phyloP scores from a whole-genome alignment of 2,113 vertebrate genomes.

The Rana temporaria region DNA sequence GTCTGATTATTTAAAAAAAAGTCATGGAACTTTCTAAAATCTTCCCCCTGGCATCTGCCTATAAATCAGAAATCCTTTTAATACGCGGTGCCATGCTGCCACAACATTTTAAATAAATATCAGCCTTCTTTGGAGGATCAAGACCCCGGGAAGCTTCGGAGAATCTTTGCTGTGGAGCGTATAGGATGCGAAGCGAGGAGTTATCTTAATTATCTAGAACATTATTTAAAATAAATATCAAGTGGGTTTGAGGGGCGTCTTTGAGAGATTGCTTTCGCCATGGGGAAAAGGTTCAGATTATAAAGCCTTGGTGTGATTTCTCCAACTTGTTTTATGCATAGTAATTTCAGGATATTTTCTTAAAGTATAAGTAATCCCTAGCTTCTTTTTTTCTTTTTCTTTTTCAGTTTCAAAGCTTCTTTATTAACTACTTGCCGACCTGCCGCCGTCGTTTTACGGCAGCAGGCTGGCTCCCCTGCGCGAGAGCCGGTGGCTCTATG shows the following conservation, averaged over 20 bases:
- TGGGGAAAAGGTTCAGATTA: neutral
- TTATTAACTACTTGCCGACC: too few relatives aligned
- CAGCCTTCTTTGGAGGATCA: constrained; percentile 49
- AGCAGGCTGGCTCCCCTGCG: too few relatives aligned
- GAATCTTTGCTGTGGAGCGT: neutral
- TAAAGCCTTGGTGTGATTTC: neutral
- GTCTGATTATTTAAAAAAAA: constrained; percentile 59
- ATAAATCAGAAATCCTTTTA: constrained; percentile 60
- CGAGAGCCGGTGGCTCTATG: too few relatives aligned
- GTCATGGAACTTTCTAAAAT: constrained; percentile 61
- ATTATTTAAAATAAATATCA: constrained; percentile 66
- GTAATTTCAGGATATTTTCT: too few relatives aligned
- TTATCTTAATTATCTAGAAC: constrained; percentile 58
- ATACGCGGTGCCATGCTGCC: constrained; percentile 41
- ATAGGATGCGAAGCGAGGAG: constrained; percentile 59
- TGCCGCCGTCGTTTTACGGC: too few relatives aligned
- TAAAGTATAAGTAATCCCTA: too few relatives aligned
- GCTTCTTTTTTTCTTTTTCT: too few relatives aligned
- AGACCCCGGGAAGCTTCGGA: constrained; percentile 15
- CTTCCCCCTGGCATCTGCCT: constrained; percentile 40
- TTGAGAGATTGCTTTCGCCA: constrained; percentile 16
- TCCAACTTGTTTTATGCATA: too few relatives aligned
- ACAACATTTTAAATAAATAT: constrained; percentile 60
- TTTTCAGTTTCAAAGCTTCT: too few relatives aligned
- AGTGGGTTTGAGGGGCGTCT: neutral